These are phyloP conservation scores for Pseudonaja textilis DNA, from an alignment of 2,113 vertebrate genomes.

Conservation along the genomic window DNA sequence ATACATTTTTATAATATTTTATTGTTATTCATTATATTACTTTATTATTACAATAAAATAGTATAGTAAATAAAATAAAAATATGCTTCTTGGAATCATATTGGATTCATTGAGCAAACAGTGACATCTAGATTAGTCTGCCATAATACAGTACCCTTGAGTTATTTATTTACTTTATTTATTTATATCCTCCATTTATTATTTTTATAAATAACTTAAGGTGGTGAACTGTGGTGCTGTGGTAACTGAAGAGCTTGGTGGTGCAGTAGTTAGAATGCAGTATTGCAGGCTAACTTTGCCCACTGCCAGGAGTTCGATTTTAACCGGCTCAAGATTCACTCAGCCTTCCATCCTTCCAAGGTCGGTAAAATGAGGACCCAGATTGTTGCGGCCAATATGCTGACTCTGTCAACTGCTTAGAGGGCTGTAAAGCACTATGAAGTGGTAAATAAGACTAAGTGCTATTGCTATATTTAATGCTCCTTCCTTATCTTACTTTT, in stretches of 20 bases:
- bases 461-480: not conserved
- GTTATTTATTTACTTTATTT: not conserved
- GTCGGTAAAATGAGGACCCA: too few species aligned
- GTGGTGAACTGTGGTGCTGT: not conserved
- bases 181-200: not conserved
- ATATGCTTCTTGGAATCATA: not conserved
- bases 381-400: too few species aligned
- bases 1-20: not conserved
- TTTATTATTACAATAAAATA: not conserved
- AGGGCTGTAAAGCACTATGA: too few species aligned
- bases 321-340: too few species aligned
- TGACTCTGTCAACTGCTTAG: too few species aligned
- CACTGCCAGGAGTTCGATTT: too few species aligned
- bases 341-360: too few species aligned
- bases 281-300: too few species aligned
- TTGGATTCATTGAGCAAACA: not conserved
- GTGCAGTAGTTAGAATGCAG: too few species aligned
- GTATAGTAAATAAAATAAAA: not conserved
- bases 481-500: not conserved
- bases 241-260: too few species aligned
- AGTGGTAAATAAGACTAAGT: too few species aligned
- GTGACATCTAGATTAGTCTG: not conserved
- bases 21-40: not conserved
- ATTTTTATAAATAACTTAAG: not conserved
- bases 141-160: not conserved